Evolutionary conservation across 2,113 vertebrate genomes (phyloP), one percentile per base, ranked within the genome.

Genomic region (Sylvietta virens): DNA sequence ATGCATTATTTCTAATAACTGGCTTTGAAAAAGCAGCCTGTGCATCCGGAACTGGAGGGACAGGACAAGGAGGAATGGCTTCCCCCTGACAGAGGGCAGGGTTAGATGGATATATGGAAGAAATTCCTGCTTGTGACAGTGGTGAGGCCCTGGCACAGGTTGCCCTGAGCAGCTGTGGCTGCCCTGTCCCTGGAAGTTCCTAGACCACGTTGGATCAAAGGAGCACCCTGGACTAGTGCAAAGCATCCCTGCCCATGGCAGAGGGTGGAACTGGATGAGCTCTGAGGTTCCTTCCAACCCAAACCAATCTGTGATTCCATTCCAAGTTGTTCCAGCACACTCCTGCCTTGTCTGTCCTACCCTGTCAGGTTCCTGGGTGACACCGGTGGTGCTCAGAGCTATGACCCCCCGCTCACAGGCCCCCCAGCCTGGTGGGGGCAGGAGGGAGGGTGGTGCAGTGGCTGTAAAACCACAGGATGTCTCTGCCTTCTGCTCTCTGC

Each of bases 331-430:
- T 65, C 60, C 88, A 14, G 71, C 9, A 45, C 13, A 23, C 9
- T 47, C 40, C 44, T 62, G 37, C 66, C 39, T 4, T 48, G 39
- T 27, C 44, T 76, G 28, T 39, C 8, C 47, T 33, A 8, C 11
- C 0, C 27, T 28, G 2, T 27, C 17, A 10, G 61, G 65, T 83
- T 47, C 67, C 1, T 17, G 56, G 16, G 18, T 77, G 61, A 26
- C 62, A 22, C 44, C 13, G 0, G 0, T 19, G 39, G 44, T n/a
- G 56, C 65, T 86, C 69, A 15, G 37, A 81, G 42, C 57, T 51
- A 19, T 47, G 50, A 26, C 28, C 35, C 40, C 15, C 28, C 1
- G 1, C 51, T 67, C 4, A 1, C 0, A 1, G 35, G n/a, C 11
- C 26, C 48, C 16, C 15, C 47, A 27, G 39, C 37, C 9, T 1